These are phyloP conservation scores for Muscina levida DNA, from an alignment of 2,888 invertebrate genomes.

Conservation along the genomic window DNA sequence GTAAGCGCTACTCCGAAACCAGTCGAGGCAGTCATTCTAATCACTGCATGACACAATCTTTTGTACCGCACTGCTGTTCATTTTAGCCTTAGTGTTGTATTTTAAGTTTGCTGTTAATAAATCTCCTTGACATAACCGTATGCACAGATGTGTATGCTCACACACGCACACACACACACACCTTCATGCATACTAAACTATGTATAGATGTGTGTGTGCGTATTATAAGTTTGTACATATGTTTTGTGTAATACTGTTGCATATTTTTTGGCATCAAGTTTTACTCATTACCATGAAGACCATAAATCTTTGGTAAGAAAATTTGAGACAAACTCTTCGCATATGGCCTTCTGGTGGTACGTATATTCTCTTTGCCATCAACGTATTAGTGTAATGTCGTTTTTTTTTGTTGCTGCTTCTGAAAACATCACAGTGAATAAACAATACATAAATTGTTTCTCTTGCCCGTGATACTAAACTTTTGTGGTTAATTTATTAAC, in stretches of 20 bases:
- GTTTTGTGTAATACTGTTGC: conserved; percentile 51
- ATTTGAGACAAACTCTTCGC: conserved; percentile 62
- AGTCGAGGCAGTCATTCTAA: too few species aligned
- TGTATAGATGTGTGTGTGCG: conserved; percentile 19
- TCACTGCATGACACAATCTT: neutral
- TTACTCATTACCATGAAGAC: conserved; percentile 58
- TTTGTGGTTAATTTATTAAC: conserved; percentile 64
- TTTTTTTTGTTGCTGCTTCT: too few species aligned
- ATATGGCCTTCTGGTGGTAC: conserved; percentile 34
- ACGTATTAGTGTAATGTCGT: too few species aligned
- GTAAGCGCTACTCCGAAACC: too few species aligned
- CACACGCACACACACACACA: conserved; percentile 18
- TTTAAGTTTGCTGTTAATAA: conserved; percentile 61
- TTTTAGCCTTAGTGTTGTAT: conserved; percentile 19
- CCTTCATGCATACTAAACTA: conserved; percentile 4
- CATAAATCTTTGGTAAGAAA: conserved; percentile 60
- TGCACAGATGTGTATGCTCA: neutral
- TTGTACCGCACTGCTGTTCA: neutral
- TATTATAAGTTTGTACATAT: conserved; percentile 34
- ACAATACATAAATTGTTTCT: conserved; percentile 40
- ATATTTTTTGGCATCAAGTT: conserved; percentile 64
- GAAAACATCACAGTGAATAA: conserved; percentile 40
- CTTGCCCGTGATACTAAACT: conserved; percentile 29
- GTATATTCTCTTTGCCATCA: conserved; percentile 16
- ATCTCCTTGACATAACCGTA: conserved; percentile 52